Conservation (phyloP, 2,113 vertebrate genomes). For the Chrysochloris asiatica region DNA sequence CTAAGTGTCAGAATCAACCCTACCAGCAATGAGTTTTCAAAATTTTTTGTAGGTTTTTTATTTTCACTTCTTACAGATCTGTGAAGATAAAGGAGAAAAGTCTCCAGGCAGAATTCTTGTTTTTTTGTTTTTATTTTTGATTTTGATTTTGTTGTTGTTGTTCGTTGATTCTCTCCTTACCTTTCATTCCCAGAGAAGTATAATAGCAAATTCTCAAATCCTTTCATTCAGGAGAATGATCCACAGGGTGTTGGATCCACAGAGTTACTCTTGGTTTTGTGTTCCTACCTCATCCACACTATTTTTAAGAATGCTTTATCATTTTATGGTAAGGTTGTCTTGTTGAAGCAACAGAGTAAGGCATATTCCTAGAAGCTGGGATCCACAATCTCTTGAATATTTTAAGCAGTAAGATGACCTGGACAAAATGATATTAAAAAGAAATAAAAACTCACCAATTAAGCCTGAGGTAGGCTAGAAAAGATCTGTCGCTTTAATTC, state of each 20-base stretch:
- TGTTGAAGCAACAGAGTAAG: not conserved
- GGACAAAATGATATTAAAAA: not conserved
- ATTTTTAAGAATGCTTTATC: not conserved
- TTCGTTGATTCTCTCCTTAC: not conserved
- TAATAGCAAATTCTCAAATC: not conserved
- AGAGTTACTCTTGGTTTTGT: not conserved
- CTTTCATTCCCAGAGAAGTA: not conserved
- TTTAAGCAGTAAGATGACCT: not conserved
- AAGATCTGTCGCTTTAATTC: not conserved
- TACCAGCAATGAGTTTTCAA: no score
- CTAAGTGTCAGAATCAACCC: not conserved
- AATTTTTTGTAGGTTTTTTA: no score
- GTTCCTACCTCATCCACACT: no score
- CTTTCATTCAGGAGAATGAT: not conserved
- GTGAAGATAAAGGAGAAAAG: not conserved
- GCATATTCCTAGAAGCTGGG: not conserved
- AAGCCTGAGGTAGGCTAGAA: not conserved
- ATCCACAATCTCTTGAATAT: not conserved
- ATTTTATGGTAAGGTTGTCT: not conserved
- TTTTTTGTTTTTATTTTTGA: no score
- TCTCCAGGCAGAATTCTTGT: not conserved
- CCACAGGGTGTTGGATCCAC: not conserved
- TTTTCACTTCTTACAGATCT: no score
- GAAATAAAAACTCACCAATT: not conserved
- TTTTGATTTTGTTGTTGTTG: not conserved